A percentile compares a stretch with the other conserved stretches of the same genome.
Conservation (phyloP, 2,113 vertebrate genomes). For the Pachypanchax playfairii region DNA sequence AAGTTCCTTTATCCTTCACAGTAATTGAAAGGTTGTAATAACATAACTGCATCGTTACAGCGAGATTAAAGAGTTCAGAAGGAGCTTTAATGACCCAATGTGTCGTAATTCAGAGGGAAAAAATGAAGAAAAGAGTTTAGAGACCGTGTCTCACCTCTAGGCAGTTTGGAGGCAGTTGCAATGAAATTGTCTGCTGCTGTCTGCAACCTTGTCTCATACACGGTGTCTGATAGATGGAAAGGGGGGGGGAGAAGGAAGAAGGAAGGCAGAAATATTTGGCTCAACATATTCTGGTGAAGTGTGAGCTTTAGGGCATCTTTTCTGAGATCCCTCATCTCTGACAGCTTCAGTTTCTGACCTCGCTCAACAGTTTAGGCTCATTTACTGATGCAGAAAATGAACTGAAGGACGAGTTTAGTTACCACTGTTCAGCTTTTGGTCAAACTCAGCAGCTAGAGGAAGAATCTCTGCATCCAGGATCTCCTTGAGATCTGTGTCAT, state of each 20-base stretch:
- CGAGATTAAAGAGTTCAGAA: slow-evolving; percentile 51
- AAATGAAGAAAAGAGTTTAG: slow-evolving; percentile 55
- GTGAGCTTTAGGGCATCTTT: slow-evolving; percentile 52
- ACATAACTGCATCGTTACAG: slow-evolving; percentile 46
- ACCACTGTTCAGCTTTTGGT: slow-evolving; percentile 59
- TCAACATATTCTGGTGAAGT: slow-evolving; percentile 49
- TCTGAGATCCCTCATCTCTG: slow-evolving; percentile 42
- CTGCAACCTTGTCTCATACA: slow-evolving; percentile 71
- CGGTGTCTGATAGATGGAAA: slow-evolving; percentile 64
- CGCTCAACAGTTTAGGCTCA: slow-evolving; percentile 31
- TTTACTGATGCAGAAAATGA: slow-evolving; percentile 12
- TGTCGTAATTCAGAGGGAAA: slow-evolving; percentile 51
- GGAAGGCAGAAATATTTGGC: slow-evolving; percentile 55
- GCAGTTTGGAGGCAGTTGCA: slow-evolving; percentile 74
- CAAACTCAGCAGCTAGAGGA: slow-evolving; percentile 64
- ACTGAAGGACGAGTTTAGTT: slow-evolving; percentile 32
- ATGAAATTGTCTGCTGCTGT: slow-evolving; percentile 75
- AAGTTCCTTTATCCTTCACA: slow-evolving; percentile 22
- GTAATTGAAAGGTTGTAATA: slow-evolving; percentile 41
- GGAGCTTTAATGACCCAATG: slow-evolving; percentile 55
- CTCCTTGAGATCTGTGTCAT: slow-evolving; percentile 60
- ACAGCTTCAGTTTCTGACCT: slow-evolving; percentile 24
- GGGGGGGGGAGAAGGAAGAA: slow-evolving; percentile 29
- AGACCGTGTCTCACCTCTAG: slow-evolving; percentile 75
- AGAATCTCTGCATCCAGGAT: slow-evolving; percentile 65